A percentile compares a stretch with the other conserved stretches of the same genome.
Evolutionary conservation across 2,888 invertebrate genomes (phyloP).

Genomic region (Tipula helvola): DNA sequence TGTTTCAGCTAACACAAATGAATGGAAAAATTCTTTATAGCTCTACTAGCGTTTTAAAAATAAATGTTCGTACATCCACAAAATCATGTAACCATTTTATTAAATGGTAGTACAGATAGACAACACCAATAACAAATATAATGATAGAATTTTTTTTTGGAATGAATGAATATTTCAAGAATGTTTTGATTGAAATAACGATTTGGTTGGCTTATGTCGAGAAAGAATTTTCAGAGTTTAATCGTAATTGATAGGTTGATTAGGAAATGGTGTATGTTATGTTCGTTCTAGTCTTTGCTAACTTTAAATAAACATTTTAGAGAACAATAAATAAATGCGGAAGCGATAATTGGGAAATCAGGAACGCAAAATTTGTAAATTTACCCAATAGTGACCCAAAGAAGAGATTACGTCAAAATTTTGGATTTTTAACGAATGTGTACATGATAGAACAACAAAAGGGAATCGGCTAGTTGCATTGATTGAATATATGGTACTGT

Average conservation of each 20-base stretch:
- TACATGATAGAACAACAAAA: no score
- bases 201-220: background rate
- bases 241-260: background rate
- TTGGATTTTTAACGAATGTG: no score
- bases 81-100: background rate
- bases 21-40: background rate
- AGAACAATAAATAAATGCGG: no score
- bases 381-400: no score
- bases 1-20: background rate
- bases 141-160: background rate
- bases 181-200: background rate
- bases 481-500: no score
- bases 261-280: background rate
- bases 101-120: background rate
- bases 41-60: background rate
- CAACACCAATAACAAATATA: background rate
- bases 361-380: no score
- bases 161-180: background rate
- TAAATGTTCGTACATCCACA: background rate
- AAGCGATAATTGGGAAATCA: no score
- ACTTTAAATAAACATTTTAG: no score
- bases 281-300: no score
- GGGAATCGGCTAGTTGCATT: no score
- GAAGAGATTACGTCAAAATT: no score
- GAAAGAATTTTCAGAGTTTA: background rate